Evolutionary conservation across 2,113 vertebrate species (phyloP).

Genomic region (Plecotus auritus): DNA sequence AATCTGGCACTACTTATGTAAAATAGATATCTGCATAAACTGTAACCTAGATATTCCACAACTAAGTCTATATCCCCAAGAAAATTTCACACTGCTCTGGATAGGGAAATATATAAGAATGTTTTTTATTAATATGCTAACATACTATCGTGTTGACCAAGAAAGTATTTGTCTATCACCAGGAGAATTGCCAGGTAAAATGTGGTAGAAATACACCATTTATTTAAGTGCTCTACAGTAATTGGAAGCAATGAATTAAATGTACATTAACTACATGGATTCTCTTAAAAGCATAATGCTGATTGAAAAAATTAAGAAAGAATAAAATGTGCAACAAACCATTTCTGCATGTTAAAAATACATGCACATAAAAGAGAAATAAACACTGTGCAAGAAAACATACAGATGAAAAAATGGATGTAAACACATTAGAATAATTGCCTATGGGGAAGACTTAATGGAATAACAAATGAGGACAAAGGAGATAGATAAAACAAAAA

Average conservation of each 20-base stretch:
- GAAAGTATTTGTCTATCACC: not conserved
- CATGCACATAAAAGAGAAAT: not conserved
- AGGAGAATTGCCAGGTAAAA: not conserved
- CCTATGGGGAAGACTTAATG: not conserved
- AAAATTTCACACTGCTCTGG: not conserved
- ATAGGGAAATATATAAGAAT: not conserved
- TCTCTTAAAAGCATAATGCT: not conserved
- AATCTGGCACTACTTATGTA: not conserved
- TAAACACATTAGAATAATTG: not conserved
- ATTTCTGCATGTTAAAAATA: not conserved
- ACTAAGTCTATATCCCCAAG: not conserved
- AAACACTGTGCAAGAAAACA: not conserved
- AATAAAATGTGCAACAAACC: not conserved
- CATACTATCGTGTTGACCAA: not conserved
- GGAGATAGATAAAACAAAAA: not conserved
- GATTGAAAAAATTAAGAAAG: constrained; percentile 14
- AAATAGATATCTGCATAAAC: not conserved
- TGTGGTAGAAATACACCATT: not conserved
- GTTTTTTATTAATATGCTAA: not conserved
- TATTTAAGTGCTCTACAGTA: not conserved
- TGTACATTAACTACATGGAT: not conserved
- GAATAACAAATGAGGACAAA: not conserved
- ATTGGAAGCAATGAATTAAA: not conserved
- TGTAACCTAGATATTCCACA: not conserved
- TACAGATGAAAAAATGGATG: not conserved